Evolutionary conservation across 2,797 vertebrate species (phyloP), one percentile per base, ranked within the genome.

Genomic region (Argentina silus): DNA sequence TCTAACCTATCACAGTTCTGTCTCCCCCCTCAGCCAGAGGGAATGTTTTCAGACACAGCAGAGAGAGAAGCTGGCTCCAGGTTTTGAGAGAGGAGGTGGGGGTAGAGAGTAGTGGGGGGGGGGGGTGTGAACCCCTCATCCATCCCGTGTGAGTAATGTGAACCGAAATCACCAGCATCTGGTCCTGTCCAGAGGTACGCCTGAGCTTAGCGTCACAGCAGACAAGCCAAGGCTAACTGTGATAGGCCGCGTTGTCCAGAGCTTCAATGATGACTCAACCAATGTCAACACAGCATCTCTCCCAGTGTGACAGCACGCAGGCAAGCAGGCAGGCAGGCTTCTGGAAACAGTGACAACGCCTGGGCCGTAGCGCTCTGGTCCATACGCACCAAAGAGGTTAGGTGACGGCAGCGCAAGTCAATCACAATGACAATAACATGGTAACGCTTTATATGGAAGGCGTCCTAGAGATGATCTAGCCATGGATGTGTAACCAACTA

Each of bases 161-260:
- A 85, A 87, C 83, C 90, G 88, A 90, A 93, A 93, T 93, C 88
- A 89, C 88, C 80, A 88, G 88, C 93, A 93, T 92, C 85, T 93
- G 92, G 84, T 57, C 21, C 81, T 62, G 78, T 87, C 85, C 84
- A 83, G 76, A 86, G 70, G 84, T 75, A 88, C 84, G 87, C 91
- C 92, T 93, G 90, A 74, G 71, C 83, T 84, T 83, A 87, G 88
- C 91, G 89, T 90, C 90, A 87, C 84, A 80, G 87, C 75, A 83
- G 69, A 82, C 65, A 9, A 81, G 79, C 81, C 76, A 64, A 61
- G 67, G 55, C 78, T 85, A 84, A 88, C 85, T 85, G 87, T 14
- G 83, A 87, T 83, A 78, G 85, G 78, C 85, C 82, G 86, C 76
- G 84, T 86, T 83, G 82, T 71, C 56, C 83, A 70, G 64, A 70